Conservation (phyloP, 2,797 vertebrate species). For the Hydrocynus forskahlii region DNA sequence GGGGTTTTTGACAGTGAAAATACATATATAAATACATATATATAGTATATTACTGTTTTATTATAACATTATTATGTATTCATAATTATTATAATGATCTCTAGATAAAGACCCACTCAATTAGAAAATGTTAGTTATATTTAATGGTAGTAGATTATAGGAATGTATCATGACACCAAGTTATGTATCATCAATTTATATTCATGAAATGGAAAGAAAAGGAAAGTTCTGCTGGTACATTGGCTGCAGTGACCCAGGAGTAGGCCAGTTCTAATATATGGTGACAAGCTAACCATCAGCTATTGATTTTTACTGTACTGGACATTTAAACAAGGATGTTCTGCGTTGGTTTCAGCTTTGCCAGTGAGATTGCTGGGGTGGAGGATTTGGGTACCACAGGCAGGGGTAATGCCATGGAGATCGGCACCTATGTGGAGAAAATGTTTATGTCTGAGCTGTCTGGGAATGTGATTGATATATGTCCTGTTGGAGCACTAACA, state of each 20-base stretch:
- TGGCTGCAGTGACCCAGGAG: not conserved
- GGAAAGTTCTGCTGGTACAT: not conserved
- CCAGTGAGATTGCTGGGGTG: constrained; percentile 90
- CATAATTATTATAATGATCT: not conserved
- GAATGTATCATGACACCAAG: too few species aligned
- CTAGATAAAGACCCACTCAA: not conserved
- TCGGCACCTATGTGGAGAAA: constrained; percentile 89
- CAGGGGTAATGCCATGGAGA: constrained; percentile 90
- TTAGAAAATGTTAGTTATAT: not conserved
- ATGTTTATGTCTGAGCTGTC: constrained; percentile 94
- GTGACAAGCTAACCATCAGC: not conserved
- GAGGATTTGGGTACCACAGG: constrained; percentile 90
- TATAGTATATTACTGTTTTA: not conserved
- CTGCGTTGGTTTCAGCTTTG: constrained; percentile 79
- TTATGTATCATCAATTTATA: not conserved
- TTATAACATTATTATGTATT: not conserved
- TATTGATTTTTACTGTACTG: not conserved
- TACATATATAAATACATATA: not conserved
- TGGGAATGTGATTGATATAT: constrained; percentile 91
- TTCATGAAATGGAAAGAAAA: not conserved
- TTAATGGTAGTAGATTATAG: not conserved
- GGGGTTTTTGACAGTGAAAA: not conserved
- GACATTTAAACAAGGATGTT: not conserved
- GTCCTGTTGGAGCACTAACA: constrained; percentile 89
- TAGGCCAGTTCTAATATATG: not conserved